phyloP scores from a whole-genome alignment of 2,888 invertebrate species.

The Sacculina carcini region DNA sequence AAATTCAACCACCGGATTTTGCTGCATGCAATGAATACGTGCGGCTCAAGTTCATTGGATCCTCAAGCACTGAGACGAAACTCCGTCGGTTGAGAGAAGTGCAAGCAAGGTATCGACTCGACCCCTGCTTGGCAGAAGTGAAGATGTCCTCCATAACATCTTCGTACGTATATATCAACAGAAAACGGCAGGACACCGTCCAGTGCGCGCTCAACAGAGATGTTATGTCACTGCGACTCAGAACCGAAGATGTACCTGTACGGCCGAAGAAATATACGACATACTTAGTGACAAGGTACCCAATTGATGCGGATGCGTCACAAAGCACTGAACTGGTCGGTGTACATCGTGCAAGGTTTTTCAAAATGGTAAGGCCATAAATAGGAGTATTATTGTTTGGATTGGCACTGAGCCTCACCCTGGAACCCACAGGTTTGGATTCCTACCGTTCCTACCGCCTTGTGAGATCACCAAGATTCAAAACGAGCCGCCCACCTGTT shows the following conservation, averaged over 20 bases:
- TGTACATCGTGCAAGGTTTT: not conserved
- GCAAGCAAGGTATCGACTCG: not conserved
- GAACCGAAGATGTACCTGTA: not conserved
- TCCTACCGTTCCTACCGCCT: not conserved
- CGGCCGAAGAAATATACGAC: not conserved
- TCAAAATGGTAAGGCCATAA: not conserved
- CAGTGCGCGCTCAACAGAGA: not conserved
- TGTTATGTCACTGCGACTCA: not conserved
- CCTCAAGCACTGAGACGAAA: not conserved
- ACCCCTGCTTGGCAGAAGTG: slow-evolving; percentile 3
- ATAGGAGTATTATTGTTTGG: not conserved
- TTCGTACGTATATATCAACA: slow-evolving; percentile 1
- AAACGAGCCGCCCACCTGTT: not conserved
- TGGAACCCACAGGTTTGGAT: not conserved
- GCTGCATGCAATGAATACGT: slow-evolving; percentile 2
- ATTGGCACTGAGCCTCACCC: not conserved
- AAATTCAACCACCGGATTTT: too few species aligned
- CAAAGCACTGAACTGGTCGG: not conserved
- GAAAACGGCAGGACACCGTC: not conserved
- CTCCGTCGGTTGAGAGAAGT: slow-evolving; percentile 1
- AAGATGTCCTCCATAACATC: slow-evolving; percentile 4
- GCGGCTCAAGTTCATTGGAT: not conserved
- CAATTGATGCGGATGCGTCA: not conserved
- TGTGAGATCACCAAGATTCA: slow-evolving; percentile 1
- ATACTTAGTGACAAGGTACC: slow-evolving; percentile 4